A percentile compares a stretch with the other conserved stretches of the same genome.
Evolutionary conservation across 1,140 invertebrate species (phyloP).

Genomic region (Bombus polaris): DNA sequence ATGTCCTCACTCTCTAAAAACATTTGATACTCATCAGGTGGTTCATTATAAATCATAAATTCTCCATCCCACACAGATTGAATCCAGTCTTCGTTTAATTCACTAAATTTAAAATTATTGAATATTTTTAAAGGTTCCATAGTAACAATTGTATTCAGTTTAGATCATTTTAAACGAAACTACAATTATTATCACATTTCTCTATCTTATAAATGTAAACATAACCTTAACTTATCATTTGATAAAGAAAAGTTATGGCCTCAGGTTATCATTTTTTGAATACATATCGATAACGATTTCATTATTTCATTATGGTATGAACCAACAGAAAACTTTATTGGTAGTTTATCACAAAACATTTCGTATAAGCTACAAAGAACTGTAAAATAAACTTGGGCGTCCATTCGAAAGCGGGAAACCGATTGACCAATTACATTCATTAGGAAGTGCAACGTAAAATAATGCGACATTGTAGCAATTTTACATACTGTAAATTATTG

Average conservation of each 20-base stretch:
- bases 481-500: neutral
- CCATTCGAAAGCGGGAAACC: constrained; percentile 58
- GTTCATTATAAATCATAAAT: constrained; percentile 80
- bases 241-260: constrained; percentile 36
- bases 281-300: constrained; percentile 38
- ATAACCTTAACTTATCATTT: constrained; percentile 71
- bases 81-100: constrained; percentile 81
- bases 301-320: constrained; percentile 14
- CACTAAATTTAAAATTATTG: constrained; percentile 75
- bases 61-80: constrained; percentile 81
- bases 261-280: constrained; percentile 62
- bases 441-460: neutral
- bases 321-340: constrained; percentile 4
- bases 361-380: constrained; percentile 13
- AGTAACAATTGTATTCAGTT: constrained; percentile 21
- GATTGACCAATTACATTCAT: constrained; percentile 31
- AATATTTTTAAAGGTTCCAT: constrained; percentile 78
- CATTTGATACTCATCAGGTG: constrained; percentile 80
- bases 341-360: constrained; percentile 42
- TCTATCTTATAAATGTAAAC: constrained; percentile 57
- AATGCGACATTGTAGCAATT: neutral
- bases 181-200: constrained; percentile 47
- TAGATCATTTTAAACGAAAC: constrained; percentile 38
- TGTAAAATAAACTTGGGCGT: constrained; percentile 20
- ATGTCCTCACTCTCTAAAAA: constrained; percentile 78